A percentile compares a stretch with the other conserved stretches of the same genome.
Evolutionary conservation across 30 jellyfish, hydroid and myxozoan genomes (phyloP).

Genomic region (Mastigias papua): DNA sequence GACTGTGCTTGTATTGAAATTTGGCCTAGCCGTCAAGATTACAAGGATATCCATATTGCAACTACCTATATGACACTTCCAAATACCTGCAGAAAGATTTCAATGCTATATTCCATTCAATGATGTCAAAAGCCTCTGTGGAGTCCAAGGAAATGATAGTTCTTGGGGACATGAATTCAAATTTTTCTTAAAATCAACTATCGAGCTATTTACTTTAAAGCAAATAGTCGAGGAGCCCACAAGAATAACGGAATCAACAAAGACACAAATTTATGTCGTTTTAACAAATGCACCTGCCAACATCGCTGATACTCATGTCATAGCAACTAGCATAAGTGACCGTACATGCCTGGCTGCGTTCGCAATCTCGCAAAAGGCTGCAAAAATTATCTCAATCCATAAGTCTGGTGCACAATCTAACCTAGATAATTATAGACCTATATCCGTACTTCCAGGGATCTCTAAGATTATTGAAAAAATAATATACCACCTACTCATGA

Average conservation of each 20-base stretch:
- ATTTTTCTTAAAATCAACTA: constrained; percentile 24
- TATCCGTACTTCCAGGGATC: no score
- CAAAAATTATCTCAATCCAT: no score
- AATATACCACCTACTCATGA: no score
- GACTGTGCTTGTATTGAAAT: constrained; percentile 40
- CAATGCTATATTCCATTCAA: constrained; percentile 23
- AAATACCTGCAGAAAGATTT: constrained; percentile 57
- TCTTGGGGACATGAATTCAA: constrained; percentile 47
- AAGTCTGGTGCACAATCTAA: no score
- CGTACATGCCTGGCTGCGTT: constrained; percentile 55
- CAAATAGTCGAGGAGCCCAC: constrained; percentile 51
- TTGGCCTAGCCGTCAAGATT: constrained; percentile 63
- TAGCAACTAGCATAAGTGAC: constrained; percentile 61
- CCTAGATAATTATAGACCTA: no score
- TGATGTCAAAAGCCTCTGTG: constrained; percentile 74
- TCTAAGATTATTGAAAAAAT: no score
- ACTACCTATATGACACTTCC: constrained; percentile 59
- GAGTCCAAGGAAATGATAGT: constrained; percentile 52
- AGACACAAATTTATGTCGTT: constrained; percentile 9
- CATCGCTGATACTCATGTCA: constrained; percentile 42
- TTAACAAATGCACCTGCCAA: constrained; percentile 41
- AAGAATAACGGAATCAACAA: constrained; percentile 49
- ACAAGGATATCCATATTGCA: constrained; percentile 42
- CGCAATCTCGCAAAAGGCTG: no score
- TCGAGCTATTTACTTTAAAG: constrained; percentile 41